These are phyloP conservation scores for Conus canariensis DNA, from an alignment of 2,888 invertebrate genomes.

Conservation along the genomic window DNA sequence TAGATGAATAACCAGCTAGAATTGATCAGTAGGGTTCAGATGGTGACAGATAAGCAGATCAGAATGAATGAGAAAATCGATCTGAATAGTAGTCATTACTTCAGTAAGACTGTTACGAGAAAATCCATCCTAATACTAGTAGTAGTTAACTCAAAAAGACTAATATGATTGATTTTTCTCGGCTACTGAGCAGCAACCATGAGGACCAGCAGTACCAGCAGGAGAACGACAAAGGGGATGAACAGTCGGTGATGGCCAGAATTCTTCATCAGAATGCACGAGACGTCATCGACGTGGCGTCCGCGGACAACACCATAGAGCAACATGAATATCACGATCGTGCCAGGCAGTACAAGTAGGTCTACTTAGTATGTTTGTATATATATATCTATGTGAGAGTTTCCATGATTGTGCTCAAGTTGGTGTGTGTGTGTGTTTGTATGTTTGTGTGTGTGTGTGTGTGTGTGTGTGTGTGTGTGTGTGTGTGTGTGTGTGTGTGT, in stretches of 20 bases:
- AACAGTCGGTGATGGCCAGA: constrained; percentile 92
- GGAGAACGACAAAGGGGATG: constrained; percentile 85
- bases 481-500: not conserved
- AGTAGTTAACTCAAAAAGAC: no score
- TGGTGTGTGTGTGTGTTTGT: not conserved
- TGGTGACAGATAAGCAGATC: no score
- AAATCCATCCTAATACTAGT: no score
- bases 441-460: constrained; percentile 8
- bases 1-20: no score
- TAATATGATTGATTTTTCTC: no score
- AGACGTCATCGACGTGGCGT: constrained; percentile 96
- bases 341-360: constrained; percentile 85
- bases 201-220: constrained; percentile 51
- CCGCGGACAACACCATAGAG: constrained; percentile 91
- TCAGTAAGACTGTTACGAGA: no score
- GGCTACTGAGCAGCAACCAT: constrained; percentile 48
- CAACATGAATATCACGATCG: constrained; percentile 93
- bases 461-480: constrained; percentile 6
- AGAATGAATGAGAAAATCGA: no score
- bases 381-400: not conserved
- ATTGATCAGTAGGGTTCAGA: no score
- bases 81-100: no score
- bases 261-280: constrained; percentile 95
- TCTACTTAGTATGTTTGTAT: not conserved
- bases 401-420: not conserved